phyloP scores from a whole-genome alignment of 2,888 invertebrate species.

The Micoletzkya japonica region DNA sequence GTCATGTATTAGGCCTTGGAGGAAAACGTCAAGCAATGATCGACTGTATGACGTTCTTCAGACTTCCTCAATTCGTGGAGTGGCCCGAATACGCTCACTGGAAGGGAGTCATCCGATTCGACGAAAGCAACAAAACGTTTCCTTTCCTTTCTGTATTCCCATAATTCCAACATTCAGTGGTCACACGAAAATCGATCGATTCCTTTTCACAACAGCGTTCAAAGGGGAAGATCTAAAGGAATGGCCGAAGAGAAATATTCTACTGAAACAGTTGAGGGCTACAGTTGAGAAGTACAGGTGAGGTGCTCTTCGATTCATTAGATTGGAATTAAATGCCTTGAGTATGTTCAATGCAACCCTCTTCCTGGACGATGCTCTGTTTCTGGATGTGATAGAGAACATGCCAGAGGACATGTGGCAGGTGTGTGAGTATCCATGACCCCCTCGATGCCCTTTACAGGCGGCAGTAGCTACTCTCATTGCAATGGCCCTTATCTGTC shows the following conservation, averaged over 20 bases:
- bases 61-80: conserved; percentile 44
- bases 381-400: conserved; percentile 58
- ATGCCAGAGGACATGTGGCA: conserved; percentile 58
- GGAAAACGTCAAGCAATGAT: background rate
- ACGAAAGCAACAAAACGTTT: conserved; percentile 29
- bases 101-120: conserved; percentile 48
- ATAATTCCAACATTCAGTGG: background rate
- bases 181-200: conserved; percentile 34
- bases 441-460: conserved; percentile 29
- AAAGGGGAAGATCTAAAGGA: conserved; percentile 44
- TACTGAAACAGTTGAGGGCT: conserved; percentile 47
- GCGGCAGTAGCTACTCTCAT: conserved; percentile 56
- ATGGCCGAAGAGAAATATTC: conserved; percentile 47
- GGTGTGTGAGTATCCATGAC: conserved; percentile 10
- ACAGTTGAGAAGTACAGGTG: conserved; percentile 55
- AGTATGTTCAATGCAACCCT: conserved; percentile 50
- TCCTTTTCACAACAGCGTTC: conserved; percentile 52
- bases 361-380: conserved; percentile 57
- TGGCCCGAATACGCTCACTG: conserved; percentile 57
- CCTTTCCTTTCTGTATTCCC: background rate
- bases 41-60: background rate
- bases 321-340: background rate
- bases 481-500: conserved; percentile 60
- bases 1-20: background rate
- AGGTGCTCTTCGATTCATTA: conserved; percentile 6